Base-by-base conservation (phyloP, 2,888 invertebrate species). In the Panopea generosa region DNA sequence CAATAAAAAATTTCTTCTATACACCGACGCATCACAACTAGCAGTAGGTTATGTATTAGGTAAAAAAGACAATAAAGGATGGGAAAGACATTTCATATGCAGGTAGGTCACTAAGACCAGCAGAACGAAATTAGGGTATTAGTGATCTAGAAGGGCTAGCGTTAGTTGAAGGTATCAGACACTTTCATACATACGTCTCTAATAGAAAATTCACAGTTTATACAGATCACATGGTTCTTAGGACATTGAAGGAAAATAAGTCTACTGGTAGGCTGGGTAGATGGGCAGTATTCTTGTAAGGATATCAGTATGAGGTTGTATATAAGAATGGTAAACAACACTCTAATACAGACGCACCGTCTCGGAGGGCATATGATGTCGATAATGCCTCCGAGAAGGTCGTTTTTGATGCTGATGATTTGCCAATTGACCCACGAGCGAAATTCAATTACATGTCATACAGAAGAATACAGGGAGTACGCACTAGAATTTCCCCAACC, bases 211-310 rank as follows among this genome's bases (percentile, higher is more conserved):
- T 85, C 56, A 66, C 59, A 2, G 74, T 80, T 2, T 49, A 65
- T 33, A 85, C 85, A 3, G 83, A 86, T 59, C 82, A 84, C 53
- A 59, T 55, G 3, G 67, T 77, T 33, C 65, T 83, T 0, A 70
- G 65, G 27, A 84, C 74, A 68, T 59, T 85, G 2, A 52, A 77
- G 18, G 63, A 62, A 1, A 63, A 65, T 20, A 82, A 84, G 38
- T 14, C 63, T 16, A 60, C 61, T 33, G 72, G 75, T 18, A 49
- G 81, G 26, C 47, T 78, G 40, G 69, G 70, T 43, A 38, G 83
- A 57, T 83, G 78, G 81, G 65, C 82, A 18, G 47, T 77, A 16
- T 71, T 62, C 26, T 55, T 82, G 22, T 77, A 83, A 40, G 67
- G 63, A 2, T 77, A 68, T 24, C 59, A 71, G 11, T 70, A 69